Conservation (phyloP, 2,888 invertebrate species). For the Ophonus ardosiacus region DNA sequence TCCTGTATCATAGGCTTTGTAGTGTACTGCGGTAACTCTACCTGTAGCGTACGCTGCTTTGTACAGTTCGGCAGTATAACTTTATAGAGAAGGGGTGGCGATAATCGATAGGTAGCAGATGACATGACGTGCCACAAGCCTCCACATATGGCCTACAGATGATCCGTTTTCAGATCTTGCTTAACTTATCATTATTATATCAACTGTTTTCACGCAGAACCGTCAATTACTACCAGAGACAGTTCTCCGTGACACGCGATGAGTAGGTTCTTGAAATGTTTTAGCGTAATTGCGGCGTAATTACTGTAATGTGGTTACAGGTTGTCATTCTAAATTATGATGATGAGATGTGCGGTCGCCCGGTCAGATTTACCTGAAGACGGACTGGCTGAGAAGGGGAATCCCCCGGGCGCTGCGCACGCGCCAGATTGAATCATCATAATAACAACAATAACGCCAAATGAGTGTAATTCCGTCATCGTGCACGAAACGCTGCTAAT, state of each 20-base stretch:
- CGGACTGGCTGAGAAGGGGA: background rate
- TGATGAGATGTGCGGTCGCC: constrained; percentile 50
- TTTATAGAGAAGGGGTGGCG: constrained; percentile 56
- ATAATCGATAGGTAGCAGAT: constrained; percentile 76
- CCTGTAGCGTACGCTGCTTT: too few relatives aligned
- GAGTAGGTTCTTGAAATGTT: constrained; percentile 45
- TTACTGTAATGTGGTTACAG: constrained; percentile 60
- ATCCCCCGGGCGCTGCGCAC: constrained; percentile 16
- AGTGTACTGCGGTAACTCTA: too few relatives aligned
- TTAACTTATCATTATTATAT: constrained; percentile 57
- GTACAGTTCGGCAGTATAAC: too few relatives aligned
- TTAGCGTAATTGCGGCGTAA: constrained; percentile 45
- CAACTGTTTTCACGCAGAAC: constrained; percentile 53
- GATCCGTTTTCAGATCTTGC: constrained; percentile 31
- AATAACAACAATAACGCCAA: constrained; percentile 56
- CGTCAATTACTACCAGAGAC: constrained; percentile 56
- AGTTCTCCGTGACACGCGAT: constrained; percentile 47
- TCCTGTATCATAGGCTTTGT: too few relatives aligned
- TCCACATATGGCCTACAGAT: constrained; percentile 47
- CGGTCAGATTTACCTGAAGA: constrained; percentile 42
- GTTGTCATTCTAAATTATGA: constrained; percentile 59
- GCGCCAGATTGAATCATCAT: constrained; percentile 60
- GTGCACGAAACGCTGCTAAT: constrained; percentile 47
- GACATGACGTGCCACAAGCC: constrained; percentile 69
- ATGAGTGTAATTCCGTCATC: constrained; percentile 56